Percentiles rank a stretch among this genome's conserved stretches.
phyloP scores from a whole-genome alignment of 2,888 invertebrate species.

The Trichacis sp. region DNA sequence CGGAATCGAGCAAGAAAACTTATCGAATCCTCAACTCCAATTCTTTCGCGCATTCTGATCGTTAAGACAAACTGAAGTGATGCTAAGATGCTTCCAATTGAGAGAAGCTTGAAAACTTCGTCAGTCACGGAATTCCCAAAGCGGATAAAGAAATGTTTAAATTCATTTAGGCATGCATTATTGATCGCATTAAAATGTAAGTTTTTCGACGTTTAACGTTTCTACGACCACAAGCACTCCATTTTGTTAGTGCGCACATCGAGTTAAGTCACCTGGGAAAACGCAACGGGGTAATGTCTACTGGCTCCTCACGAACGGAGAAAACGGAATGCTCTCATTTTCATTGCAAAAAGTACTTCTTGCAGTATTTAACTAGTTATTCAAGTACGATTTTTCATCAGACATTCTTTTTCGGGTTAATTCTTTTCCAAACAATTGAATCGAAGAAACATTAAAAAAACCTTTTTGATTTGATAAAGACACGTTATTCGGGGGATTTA shows the following conservation, averaged over 20 bases:
- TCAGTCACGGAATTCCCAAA: constrained; percentile 46
- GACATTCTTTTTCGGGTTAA: too few species aligned
- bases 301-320: constrained; percentile 27
- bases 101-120: constrained; percentile 32
- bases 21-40: not conserved
- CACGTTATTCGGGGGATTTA: too few species aligned
- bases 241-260: constrained; percentile 29
- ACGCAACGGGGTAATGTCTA: constrained; percentile 32
- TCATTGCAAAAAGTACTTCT: not conserved
- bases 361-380: not conserved
- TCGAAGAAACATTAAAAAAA: too few species aligned
- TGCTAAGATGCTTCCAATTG: constrained; percentile 29
- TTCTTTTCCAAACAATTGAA: too few species aligned
- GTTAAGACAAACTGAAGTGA: constrained; percentile 30
- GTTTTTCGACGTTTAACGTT: constrained; percentile 39
- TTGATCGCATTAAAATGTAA: constrained; percentile 54
- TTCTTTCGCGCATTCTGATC: constrained; percentile 16
- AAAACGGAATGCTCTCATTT: constrained; percentile 16
- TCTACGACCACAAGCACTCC: constrained; percentile 26
- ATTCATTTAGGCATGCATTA: constrained; percentile 59
- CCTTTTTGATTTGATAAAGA: too few species aligned
- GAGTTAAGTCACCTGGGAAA: constrained; percentile 36
- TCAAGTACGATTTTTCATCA: too few species aligned
- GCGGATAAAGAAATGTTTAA: constrained; percentile 59
- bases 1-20: too few species aligned